These are phyloP conservation scores for Furcula furcula DNA, from an alignment of 2,888 invertebrate species.

Conservation along the genomic window DNA sequence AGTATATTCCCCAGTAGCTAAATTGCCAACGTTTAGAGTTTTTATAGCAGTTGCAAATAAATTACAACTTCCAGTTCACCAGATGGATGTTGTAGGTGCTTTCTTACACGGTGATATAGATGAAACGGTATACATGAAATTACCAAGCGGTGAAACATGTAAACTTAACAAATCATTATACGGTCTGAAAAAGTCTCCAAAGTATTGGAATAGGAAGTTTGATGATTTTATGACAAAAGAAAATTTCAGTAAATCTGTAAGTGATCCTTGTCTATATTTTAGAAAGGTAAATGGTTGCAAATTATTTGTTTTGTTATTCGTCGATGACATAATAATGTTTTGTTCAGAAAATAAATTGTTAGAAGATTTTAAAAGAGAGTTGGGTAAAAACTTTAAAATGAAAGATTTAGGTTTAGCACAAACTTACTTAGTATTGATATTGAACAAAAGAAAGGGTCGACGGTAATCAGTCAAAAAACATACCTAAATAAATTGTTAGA, in stretches of 20 bases:
- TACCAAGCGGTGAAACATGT: background rate
- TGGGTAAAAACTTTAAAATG: background rate
- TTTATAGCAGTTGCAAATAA: conserved; percentile 3
- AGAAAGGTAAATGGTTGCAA: background rate
- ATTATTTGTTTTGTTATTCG: background rate
- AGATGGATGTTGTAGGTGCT: conserved; percentile 2
- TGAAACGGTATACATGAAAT: background rate
- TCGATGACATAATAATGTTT: background rate
- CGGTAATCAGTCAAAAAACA: too few relatives aligned
- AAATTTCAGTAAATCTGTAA: background rate
- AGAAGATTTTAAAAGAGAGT: background rate
- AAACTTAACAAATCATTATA: conserved; percentile 13
- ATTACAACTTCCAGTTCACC: conserved; percentile 1
- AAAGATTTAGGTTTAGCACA: background rate
- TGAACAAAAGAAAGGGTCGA: too few relatives aligned
- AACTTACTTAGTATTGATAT: background rate
- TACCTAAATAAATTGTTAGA: too few relatives aligned
- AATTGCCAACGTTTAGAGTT: background rate
- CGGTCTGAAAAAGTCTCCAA: conserved; percentile 7
- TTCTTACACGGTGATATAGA: conserved; percentile 3
- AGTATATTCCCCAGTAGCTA: conserved; percentile 4
- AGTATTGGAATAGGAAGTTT: background rate
- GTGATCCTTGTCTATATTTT: background rate
- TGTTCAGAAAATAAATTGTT: background rate
- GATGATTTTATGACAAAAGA: background rate